Base-by-base conservation (phyloP, 2,888 invertebrate genomes). In the Torymus aiolomorphi region DNA sequence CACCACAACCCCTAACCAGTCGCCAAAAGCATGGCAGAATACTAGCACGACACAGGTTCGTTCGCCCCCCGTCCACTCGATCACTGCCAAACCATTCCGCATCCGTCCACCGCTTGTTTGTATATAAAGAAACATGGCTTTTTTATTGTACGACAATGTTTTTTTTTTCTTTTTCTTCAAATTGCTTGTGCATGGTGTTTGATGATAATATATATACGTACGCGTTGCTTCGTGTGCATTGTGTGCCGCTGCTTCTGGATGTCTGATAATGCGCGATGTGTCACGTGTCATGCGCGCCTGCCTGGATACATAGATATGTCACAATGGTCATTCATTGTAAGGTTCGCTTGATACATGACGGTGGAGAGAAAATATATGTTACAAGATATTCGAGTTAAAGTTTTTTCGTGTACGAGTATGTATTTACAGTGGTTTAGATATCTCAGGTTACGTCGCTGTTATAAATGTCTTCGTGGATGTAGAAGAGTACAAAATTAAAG, bases 1-100 rank as follows among this genome's bases (percentile, higher is more conserved):
- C 56, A 56, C 76, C 71, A 75, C 42, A 42, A 42, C 87, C 85
- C 87, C 88, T 87, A 89, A 89, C 84, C 89, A 89, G 84, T 89
- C 89, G 85, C 89, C 89, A 87, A 90, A 89, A 89, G 89, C 89
- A 89, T 90, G 90, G 90, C 90, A 89, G 86, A 87, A 80, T 85
- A 42, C 42, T 42, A 86, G 87, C 83, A 72, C 51, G 81, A 62
- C 74, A 49, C 89, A 90, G 90, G 90, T 90, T 90, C 87, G 89
- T 89, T 76, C 59, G 62, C 42, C 1, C 42, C 66, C 13, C 61
- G 1, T 24, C 51, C 51, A 20, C 12, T n/a, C n/a, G n/a, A 67
- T 16, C 57, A 14, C 20, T 57, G 20, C 42, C 42, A 56, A 16
- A 31, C 52, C 57, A 57, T 57, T 42, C n/a, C 24, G n/a, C 61